Conservation (phyloP, 1,140 invertebrate genomes). For the Drosophila murphyi region DNA sequence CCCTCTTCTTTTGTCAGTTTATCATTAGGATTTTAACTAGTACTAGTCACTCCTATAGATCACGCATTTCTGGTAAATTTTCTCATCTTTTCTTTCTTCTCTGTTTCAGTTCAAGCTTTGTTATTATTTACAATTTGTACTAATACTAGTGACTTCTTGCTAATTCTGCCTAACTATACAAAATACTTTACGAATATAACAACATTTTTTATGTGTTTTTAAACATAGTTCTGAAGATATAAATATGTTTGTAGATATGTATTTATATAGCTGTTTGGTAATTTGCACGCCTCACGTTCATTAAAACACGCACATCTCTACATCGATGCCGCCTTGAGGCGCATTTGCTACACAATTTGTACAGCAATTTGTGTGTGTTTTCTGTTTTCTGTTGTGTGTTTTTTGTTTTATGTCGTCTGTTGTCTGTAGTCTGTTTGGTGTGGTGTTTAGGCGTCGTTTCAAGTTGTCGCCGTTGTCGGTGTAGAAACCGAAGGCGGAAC, state of each 20-base stretch:
- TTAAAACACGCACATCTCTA: conserved; percentile 39
- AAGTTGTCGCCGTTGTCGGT: conserved; percentile 43
- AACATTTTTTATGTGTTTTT: too few species aligned
- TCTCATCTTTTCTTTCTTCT: too few species aligned
- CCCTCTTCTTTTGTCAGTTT: too few species aligned
- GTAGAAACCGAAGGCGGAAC: conserved; percentile 51
- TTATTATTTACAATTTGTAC: too few species aligned
- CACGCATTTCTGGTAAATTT: too few species aligned
- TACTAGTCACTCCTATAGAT: too few species aligned
- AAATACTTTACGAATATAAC: too few species aligned
- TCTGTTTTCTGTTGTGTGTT: conserved; percentile 3
- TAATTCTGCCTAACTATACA: too few species aligned
- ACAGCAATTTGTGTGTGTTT: conserved; percentile 40
- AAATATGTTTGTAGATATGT: background rate
- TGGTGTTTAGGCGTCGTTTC: conserved; percentile 44
- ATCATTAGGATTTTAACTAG: too few species aligned
- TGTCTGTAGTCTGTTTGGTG: conserved; percentile 6
- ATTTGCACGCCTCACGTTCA: conserved; percentile 4
- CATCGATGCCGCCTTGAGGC: conserved; percentile 25
- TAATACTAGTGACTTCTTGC: too few species aligned
- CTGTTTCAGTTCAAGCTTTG: too few species aligned
- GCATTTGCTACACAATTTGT: conserved; percentile 44
- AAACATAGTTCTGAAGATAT: too few species aligned
- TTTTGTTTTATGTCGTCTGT: conserved; percentile 1
- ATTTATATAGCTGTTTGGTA: background rate